phyloP scores from a whole-genome alignment of 2,888 invertebrate species.

The Lasioglossum zephyrum region DNA sequence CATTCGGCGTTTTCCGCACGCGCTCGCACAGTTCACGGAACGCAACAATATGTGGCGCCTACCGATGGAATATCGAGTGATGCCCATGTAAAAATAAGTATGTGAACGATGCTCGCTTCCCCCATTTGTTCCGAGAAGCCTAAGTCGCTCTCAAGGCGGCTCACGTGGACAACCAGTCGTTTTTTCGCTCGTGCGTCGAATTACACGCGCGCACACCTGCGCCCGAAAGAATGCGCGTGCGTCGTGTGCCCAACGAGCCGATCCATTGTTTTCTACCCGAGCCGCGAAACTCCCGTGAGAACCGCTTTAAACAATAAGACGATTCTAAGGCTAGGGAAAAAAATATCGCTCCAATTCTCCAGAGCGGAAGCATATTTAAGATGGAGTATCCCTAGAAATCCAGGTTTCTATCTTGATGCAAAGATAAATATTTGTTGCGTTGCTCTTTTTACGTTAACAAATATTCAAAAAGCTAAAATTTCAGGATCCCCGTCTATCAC shows the following conservation, averaged over 20 bases:
- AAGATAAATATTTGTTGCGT: background rate
- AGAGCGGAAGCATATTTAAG: background rate
- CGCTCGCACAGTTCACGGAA: background rate
- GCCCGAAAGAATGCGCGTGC: slow-evolving; percentile 1
- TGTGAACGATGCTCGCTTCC: background rate
- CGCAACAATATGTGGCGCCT: background rate
- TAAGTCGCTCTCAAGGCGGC: background rate
- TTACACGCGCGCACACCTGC: slow-evolving; percentile 20
- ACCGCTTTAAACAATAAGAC: slow-evolving; percentile 22
- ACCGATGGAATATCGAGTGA: slow-evolving; percentile 11
- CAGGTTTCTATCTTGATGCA: background rate
- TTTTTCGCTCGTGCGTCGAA: slow-evolving; percentile 19
- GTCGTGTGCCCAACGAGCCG: slow-evolving; percentile 9
- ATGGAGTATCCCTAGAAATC: background rate
- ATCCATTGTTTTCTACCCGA: slow-evolving; percentile 1
- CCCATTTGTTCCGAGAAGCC: background rate
- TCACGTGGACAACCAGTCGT: slow-evolving; percentile 20
- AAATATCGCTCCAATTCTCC: slow-evolving; percentile 13
- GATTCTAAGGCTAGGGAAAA: slow-evolving; percentile 10
- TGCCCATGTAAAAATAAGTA: background rate
- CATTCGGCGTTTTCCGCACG: background rate
- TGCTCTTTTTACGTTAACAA: background rate
- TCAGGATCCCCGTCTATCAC: background rate
- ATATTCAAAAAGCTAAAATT: background rate
- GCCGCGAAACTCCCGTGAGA: slow-evolving; percentile 32